Conservation (phyloP, 1,140 invertebrate genomes). For the Lucilia cuprina region DNA sequence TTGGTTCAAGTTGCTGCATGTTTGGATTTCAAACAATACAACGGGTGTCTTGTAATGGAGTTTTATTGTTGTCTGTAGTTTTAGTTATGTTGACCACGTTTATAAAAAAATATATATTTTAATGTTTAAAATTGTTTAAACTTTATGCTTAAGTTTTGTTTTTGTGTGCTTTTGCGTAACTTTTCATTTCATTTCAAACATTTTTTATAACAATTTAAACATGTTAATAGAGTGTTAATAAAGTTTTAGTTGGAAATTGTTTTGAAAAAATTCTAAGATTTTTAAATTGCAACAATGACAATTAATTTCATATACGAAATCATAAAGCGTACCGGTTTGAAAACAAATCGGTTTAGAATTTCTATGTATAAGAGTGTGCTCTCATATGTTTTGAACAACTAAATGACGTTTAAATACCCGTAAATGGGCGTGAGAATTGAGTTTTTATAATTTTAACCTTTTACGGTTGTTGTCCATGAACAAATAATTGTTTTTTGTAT, state of each 20-base stretch:
- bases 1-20: not conserved
- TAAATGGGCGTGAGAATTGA: constrained; percentile 7
- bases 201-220: not conserved
- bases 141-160: not conserved
- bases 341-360: not conserved
- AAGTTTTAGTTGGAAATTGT: not conserved
- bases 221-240: not conserved
- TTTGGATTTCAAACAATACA: not conserved
- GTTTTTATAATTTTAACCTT: not conserved
- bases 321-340: not conserved
- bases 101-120: constrained; percentile 13
- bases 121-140: not conserved
- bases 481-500: not conserved
- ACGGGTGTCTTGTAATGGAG: not conserved
- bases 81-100: constrained; percentile 21
- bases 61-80: not conserved
- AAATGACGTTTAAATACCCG: not conserved
- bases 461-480: not conserved
- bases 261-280: not conserved
- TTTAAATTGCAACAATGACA: not conserved
- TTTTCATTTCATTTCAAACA: constrained; percentile 18
- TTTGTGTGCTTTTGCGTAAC: not conserved
- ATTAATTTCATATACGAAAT: not conserved
- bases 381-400: not conserved
- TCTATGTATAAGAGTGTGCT: not conserved